Evolutionary conservation across 1,140 invertebrate species (phyloP).

Genomic region (Penaeus chinensis): DNA sequence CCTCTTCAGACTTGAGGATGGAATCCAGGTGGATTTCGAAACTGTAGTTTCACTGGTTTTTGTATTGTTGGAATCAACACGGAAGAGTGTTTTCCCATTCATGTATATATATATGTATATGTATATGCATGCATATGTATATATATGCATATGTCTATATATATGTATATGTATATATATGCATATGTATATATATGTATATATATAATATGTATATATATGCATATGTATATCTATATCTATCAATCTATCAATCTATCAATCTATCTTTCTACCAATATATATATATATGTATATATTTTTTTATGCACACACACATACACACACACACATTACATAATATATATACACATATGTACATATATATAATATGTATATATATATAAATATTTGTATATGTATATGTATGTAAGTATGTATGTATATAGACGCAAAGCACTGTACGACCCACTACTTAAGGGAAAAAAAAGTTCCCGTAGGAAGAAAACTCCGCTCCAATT

Average conservation of each 20-base stretch:
- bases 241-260: neutral
- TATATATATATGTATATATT: neutral
- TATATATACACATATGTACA: slow-evolving; percentile 10
- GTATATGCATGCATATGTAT: slow-evolving; percentile 9
- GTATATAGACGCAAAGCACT: neutral
- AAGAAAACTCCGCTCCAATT: too few relatives aligned
- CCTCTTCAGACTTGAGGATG: too few relatives aligned
- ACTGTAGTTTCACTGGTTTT: too few relatives aligned
- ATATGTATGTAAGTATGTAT: neutral
- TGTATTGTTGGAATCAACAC: too few relatives aligned
- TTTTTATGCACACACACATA: neutral
- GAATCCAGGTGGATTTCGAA: too few relatives aligned
- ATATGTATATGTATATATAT: slow-evolving; percentile 16
- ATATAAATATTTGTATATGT: too few relatives aligned
- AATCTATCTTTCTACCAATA: neutral
- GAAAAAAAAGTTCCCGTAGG: too few relatives aligned
- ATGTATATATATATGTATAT: slow-evolving; percentile 14
- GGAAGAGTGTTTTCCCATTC: too few relatives aligned
- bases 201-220: neutral
- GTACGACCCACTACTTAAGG: too few relatives aligned
- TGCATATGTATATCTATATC: too few relatives aligned
- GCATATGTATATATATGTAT: slow-evolving; percentile 15
- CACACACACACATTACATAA: neutral
- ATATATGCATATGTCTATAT: slow-evolving; percentile 8
- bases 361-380: neutral